Base-by-base conservation (phyloP, 1,140 invertebrate genomes). In the Drosophila navojoa region DNA sequence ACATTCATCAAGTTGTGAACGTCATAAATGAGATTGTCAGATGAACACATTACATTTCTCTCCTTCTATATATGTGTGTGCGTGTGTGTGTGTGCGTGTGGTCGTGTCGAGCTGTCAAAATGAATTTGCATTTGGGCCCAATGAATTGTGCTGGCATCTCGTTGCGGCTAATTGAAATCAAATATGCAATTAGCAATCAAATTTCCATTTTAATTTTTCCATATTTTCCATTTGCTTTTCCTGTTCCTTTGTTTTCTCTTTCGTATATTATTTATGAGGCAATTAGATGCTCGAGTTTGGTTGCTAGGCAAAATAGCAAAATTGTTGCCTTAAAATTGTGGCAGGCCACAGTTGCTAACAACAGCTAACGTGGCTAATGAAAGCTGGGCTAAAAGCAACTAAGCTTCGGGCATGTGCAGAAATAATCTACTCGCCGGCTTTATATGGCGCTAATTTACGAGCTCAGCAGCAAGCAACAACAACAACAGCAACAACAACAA, bases 371-470 rank as follows among this genome's bases (percentile, higher is more conserved):
- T 32, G 49, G 58, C 79, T 67, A 81, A 81, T 77, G 69, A 76
- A 72, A 42, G 16, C 38, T n/a, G 62, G 44, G 66, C 62, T 42
- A 44, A 13, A 45, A 63, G 44, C 32, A 53, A 72, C 27, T 15
- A 11, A 40, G 55, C 55, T 49, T 19, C 47, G 29, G 70, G 70
- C 70, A 68, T 72, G 70, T 72, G 63, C 60, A 75, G 70, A 77
- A 71, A 86, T 86, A 85, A 85, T 86, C 77, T 68, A 64, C 61
- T 79, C 68, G 74, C 22, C 64, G 25, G 45, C 61, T 78, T 79
- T 82, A 77, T 75, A 61, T 72, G 71, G 66, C 71, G 69, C 74
- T 85, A 84, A 84, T 84, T 84, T 84, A 85, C 74, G 81, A 81
- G 70, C 73, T 60, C 62, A 66, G 61, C 55, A 49, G 54, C 69